Evolutionary conservation across 2,797 vertebrate genomes (phyloP), one percentile per base, ranked within the genome.

Genomic region (Hypotaenidia philippensis): DNA sequence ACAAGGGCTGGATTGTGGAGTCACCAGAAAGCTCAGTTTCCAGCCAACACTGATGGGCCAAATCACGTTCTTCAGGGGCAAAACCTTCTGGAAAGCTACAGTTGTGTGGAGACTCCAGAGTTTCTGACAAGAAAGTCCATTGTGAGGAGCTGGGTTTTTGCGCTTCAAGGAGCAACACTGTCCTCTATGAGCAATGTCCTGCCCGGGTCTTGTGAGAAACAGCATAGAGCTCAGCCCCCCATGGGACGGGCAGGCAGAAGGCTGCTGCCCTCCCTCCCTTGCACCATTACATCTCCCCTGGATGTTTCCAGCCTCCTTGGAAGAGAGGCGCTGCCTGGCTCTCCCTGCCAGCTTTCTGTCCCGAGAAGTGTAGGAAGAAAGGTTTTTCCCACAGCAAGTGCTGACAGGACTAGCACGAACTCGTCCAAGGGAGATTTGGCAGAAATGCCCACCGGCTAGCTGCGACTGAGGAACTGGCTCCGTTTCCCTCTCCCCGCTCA

Each of bases 1-100:
- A 92, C 91, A 95, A 93, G 89, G 63, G 40, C 38, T 89, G 80
- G 85, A 93, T 88, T 96, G 90, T 94, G 76, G 83, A 81, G 87
- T 79, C 78, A 75, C 69, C 87, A 68, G 61, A 90, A 89, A 84
- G 70, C 81, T 95, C 77, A 60, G 74, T 83, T 94, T 94, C 76
- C 79, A 92, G 79, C 49, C 87, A 84, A 1, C 4, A 7, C 78
- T 49, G 59, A 75, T 84, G 52, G 86, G 70, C 80, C 76, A 93
- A 96, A 94, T 78, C 57, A 41, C 0, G 11, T 56, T 83, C 66
- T 87, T 64, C 13, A 64, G 83, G 80, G 77, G 66, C 10, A 88
- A 94, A 95, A 88, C 21, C 93, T 87, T 44, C 72, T 55, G 85
- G 69, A 93, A 94, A 88, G 36, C 55, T 72, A 17, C 41, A 83